Percentiles rank a stretch among this genome's conserved stretches.
phyloP scores from a whole-genome alignment of 2,113 vertebrate species.

The Psittacus erithacus region DNA sequence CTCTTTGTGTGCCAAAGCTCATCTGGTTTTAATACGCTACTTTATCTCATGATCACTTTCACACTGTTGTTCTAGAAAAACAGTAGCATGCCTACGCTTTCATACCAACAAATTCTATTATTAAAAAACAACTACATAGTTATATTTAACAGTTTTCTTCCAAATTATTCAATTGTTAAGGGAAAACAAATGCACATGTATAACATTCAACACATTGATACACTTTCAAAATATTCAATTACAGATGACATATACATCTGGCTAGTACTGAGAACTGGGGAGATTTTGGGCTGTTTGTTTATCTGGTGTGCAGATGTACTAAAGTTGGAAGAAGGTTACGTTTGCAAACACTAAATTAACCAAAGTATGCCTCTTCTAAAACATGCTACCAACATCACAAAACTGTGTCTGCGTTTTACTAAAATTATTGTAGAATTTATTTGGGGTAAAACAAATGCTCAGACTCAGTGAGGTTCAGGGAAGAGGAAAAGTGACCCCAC shows the following conservation, averaged over 20 bases:
- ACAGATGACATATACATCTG: background rate
- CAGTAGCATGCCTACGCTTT: background rate
- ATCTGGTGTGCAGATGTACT: background rate
- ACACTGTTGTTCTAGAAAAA: background rate
- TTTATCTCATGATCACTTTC: background rate
- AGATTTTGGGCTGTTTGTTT: background rate
- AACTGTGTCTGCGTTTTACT: rapidly evolving
- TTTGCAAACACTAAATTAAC: background rate
- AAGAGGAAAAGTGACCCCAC: background rate
- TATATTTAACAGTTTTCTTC: background rate
- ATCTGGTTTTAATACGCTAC: background rate
- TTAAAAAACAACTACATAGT: background rate
- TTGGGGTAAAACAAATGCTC: background rate
- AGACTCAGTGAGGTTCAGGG: background rate
- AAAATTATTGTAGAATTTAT: background rate
- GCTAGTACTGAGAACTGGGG: background rate
- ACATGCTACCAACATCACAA: background rate
- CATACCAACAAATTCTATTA: background rate
- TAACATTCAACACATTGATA: background rate
- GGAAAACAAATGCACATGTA: background rate
- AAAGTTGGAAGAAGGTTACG: background rate
- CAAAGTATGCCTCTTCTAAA: background rate
- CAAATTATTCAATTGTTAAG: background rate
- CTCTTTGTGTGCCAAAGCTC: background rate
- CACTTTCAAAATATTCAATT: background rate